phyloP scores from a whole-genome alignment of 2,888 invertebrate species.

The Drosophila silvestris region DNA sequence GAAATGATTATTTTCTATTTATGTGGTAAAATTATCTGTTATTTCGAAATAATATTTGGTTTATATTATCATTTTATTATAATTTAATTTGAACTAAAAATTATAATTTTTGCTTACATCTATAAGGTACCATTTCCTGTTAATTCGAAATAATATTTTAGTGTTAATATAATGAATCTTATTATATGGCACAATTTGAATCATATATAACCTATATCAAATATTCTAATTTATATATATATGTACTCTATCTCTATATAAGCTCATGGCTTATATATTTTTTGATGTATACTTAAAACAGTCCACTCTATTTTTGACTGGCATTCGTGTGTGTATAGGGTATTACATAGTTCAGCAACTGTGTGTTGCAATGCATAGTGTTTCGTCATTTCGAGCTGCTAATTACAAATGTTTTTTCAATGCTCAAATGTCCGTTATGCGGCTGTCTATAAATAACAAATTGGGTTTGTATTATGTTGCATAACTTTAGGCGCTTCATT shows the following conservation, averaged over 20 bases:
- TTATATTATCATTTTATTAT: neutral
- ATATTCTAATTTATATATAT: neutral
- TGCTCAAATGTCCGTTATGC: constrained; percentile 24
- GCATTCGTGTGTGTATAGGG: neutral
- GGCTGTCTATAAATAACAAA: constrained; percentile 71
- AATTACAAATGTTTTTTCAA: constrained; percentile 64
- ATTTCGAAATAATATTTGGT: neutral
- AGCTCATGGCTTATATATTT: neutral
- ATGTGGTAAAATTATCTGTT: too few relatives aligned
- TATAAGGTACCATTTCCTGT: neutral
- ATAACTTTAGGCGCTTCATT: constrained; percentile 55
- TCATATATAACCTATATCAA: neutral
- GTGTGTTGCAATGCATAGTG: neutral
- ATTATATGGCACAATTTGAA: neutral
- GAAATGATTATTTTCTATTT: too few relatives aligned
- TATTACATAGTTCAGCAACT: constrained; percentile 2
- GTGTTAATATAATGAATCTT: neutral
- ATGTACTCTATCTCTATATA: neutral
- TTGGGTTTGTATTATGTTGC: constrained; percentile 49
- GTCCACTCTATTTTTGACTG: too few relatives aligned
- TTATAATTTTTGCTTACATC: too few relatives aligned
- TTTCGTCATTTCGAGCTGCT: constrained; percentile 51
- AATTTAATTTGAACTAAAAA: neutral
- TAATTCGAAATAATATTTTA: neutral
- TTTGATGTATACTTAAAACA: neutral